phyloP scores from a whole-genome alignment of 2,113 vertebrate species.

The Oryzias melastigma region DNA sequence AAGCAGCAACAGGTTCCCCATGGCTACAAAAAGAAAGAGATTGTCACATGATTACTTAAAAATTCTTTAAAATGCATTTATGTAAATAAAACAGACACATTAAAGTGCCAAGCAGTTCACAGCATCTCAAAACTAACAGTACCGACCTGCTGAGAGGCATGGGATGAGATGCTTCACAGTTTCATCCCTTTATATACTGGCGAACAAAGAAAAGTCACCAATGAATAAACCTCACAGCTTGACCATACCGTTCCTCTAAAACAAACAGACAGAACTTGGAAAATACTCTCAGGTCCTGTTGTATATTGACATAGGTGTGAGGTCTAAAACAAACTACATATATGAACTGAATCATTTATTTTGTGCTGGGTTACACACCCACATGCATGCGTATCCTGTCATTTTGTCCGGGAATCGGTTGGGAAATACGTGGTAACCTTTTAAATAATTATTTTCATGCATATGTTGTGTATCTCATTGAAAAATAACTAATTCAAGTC shows the following conservation, averaged over 20 bases:
- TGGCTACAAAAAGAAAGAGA: constrained; percentile 50
- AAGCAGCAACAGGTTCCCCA: constrained; percentile 54
- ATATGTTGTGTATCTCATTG: too few species aligned
- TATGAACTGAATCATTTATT: constrained; percentile 4
- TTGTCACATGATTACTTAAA: constrained; percentile 3
- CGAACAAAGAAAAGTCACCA: background rate
- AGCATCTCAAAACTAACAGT: background rate
- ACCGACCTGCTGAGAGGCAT: constrained; percentile 32
- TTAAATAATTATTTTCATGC: background rate
- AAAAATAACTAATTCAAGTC: too few species aligned
- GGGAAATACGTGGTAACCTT: background rate
- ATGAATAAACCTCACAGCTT: background rate
- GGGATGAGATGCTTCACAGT: background rate
- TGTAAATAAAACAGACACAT: background rate
- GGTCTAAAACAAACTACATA: constrained; percentile 5
- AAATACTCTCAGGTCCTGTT: constrained; percentile 17
- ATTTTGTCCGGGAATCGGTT: background rate
- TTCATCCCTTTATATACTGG: constrained; percentile 37
- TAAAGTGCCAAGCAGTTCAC: background rate
- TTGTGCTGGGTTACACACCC: constrained; percentile 5
- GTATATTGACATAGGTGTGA: constrained; percentile 48
- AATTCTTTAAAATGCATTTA: background rate
- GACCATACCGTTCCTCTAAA: constrained; percentile 36
- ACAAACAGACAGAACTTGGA: constrained; percentile 45
- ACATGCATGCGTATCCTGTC: background rate